Evolutionary conservation across 1,140 invertebrate species (phyloP).

Genomic region (Drosophila nannoptera): DNA sequence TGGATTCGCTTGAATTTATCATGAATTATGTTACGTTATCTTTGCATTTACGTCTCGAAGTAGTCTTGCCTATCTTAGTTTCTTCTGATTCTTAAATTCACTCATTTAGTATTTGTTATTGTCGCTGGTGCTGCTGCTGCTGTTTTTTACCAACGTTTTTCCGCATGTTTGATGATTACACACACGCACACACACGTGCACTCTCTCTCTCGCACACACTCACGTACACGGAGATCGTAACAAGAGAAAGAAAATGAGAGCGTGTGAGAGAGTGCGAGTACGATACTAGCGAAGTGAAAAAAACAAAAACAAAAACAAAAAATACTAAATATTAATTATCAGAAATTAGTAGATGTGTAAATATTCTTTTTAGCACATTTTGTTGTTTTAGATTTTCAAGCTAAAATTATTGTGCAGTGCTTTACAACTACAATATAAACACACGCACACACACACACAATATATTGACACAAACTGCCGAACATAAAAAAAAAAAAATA

Average conservation of each 20-base stretch:
- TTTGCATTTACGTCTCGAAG: slow-evolving; percentile 28
- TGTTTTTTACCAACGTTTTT: slow-evolving; percentile 37
- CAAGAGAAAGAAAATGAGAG: slow-evolving; percentile 22
- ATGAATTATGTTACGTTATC: slow-evolving; percentile 19
- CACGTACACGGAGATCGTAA: slow-evolving; percentile 23
- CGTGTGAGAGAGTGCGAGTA: background rate
- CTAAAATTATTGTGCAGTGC: slow-evolving; percentile 41
- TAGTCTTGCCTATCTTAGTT: background rate
- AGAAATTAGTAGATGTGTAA: slow-evolving; percentile 45
- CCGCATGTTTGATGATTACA: slow-evolving; percentile 47
- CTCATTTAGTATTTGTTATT: slow-evolving; percentile 17
- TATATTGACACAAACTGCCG: background rate
- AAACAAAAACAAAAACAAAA: slow-evolving; percentile 25
- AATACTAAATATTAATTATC: slow-evolving; percentile 41
- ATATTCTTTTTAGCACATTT: slow-evolving; percentile 64
- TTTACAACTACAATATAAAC: slow-evolving; percentile 35
- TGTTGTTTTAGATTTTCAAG: slow-evolving; percentile 34
- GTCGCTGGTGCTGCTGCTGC: too few species aligned
- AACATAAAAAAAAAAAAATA: slow-evolving; percentile 32
- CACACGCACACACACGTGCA: slow-evolving; percentile 17
- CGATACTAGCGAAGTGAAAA: slow-evolving; percentile 10
- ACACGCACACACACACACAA: slow-evolving; percentile 3
- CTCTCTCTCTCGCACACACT: background rate
- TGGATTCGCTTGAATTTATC: slow-evolving; percentile 4
- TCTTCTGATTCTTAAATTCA: slow-evolving; percentile 1